These are phyloP conservation scores for Rhysida immarginata DNA, from an alignment of 1,140 invertebrate species.

Conservation along the genomic window DNA sequence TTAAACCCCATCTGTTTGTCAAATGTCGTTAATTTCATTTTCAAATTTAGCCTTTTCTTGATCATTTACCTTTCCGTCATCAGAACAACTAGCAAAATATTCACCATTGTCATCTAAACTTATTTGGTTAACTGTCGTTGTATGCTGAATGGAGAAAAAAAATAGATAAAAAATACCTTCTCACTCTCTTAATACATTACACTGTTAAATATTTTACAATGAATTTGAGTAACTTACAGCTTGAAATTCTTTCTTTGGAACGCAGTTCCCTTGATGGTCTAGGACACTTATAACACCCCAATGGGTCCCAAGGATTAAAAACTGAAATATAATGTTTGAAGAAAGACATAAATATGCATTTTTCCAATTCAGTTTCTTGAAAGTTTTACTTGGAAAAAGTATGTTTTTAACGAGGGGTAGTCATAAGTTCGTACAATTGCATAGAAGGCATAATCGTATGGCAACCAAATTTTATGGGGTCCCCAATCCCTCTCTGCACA, in stretches of 20 bases:
- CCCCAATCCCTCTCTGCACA: no score
- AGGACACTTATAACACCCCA: conserved; percentile 77
- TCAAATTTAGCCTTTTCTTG: not conserved
- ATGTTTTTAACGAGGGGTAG: no score
- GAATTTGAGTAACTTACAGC: conserved; percentile 28
- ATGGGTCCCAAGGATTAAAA: conserved; percentile 79
- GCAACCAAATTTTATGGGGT: not conserved
- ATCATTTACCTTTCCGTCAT: conserved; percentile 66
- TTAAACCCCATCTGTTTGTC: no score
- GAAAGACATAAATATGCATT: conserved; percentile 1
- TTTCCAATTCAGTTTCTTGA: not conserved
- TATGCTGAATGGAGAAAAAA: conserved; percentile 39
- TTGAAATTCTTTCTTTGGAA: conserved; percentile 51
- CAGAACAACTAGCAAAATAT: conserved; percentile 82
- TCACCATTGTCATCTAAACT: conserved; percentile 84
- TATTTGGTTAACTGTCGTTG: conserved; percentile 82
- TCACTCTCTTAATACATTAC: not conserved
- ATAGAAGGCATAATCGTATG: not conserved
- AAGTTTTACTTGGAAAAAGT: conserved; percentile 8
- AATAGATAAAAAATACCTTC: not conserved
- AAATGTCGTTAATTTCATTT: not conserved
- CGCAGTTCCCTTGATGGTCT: conserved; percentile 80
- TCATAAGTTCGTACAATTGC: no score
- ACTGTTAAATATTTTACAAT: not conserved
- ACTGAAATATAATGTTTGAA: conserved; percentile 40